Conservation (phyloP, 2,888 invertebrate species). For the Pandemis cinnamomeana region DNA sequence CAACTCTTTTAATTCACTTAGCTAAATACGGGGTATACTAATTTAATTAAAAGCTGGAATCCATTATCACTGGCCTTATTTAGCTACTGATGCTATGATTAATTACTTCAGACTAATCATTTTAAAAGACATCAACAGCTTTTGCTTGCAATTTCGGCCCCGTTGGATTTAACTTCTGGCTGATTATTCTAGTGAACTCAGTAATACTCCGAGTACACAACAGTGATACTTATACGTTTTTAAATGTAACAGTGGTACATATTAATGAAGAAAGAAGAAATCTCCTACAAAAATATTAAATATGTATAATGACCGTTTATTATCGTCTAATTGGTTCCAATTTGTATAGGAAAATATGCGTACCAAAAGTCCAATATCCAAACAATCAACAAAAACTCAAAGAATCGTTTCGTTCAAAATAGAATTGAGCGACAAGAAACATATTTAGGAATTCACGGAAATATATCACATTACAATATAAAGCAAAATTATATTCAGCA, state of each 20-base stretch:
- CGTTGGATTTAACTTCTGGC: not conserved
- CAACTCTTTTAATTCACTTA: constrained; percentile 60
- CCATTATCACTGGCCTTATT: constrained; percentile 35
- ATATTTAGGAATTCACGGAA: too few relatives aligned
- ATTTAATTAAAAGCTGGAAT: constrained; percentile 54
- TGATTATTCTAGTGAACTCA: not conserved
- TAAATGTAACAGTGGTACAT: too few relatives aligned
- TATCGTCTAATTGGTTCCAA: too few relatives aligned
- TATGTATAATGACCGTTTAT: too few relatives aligned
- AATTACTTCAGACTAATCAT: constrained; percentile 5
- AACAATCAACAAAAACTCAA: too few relatives aligned
- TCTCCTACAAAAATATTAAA: too few relatives aligned
- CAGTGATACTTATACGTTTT: too few relatives aligned
- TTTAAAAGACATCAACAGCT: not conserved
- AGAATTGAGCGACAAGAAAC: too few relatives aligned
- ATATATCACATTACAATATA: too few relatives aligned
- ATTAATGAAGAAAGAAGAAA: too few relatives aligned
- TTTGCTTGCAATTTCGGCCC: not conserved
- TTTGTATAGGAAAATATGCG: not conserved
- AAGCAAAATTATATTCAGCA: too few relatives aligned
- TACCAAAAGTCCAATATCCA: not conserved
- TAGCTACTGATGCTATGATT: constrained; percentile 14
- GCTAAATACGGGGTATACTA: constrained; percentile 49
- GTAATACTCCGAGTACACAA: not conserved
- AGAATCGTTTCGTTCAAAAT: too few relatives aligned